Evolutionary conservation across 2,797 vertebrate genomes (phyloP), one percentile per base, ranked within the genome.

Genomic region (Mionectes olivaceus): DNA sequence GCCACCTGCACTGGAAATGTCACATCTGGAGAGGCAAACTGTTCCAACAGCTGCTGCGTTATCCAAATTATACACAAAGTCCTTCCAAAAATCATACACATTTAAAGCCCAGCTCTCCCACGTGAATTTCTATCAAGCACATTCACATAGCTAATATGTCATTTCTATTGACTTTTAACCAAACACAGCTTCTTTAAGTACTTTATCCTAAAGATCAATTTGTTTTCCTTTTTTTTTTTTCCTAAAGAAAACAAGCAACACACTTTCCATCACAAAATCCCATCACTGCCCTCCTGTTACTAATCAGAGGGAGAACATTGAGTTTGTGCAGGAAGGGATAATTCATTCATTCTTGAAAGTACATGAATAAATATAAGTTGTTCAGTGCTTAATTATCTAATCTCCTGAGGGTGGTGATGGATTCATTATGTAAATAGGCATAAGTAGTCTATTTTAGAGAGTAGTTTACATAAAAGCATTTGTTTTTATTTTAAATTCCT

Each of bases 401-500:
- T 96, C 97, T 97, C 95, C 83, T 22, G 94, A 96, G 97, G 74
- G 67, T 27, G 70, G 63, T 94, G 94, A 95, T 32, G 82, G 87
- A 95, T 87, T 93, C 33, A 60, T 95, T 97, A 97, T 94, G 96
- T 96, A 97, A 97, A 97, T 63, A 97, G 91, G 92, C 87, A 81
- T 67, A 95, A 94, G 96, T 86, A 96, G 93, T 79, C 91, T 70
- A 37, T 95, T 95, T 89, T 90, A 87, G 93, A 96, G 89, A 96
- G 84, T 3, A 80, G 93, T 91, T 97, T 95, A 91, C 90, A 94
- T 96, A 91, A 87, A 80, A 76, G 64, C 89, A 73, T 94, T 97
- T 96, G 94, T 92, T 95, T 96, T 96, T 91, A 76, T 91, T 96
- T 97, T 80, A 76, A 92, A 89, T 78, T 94, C 87, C 73, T 81